Percentiles rank a stretch among this genome's conserved stretches.
Conservation (phyloP, 2,888 invertebrate genomes). For the Troides helena region DNA sequence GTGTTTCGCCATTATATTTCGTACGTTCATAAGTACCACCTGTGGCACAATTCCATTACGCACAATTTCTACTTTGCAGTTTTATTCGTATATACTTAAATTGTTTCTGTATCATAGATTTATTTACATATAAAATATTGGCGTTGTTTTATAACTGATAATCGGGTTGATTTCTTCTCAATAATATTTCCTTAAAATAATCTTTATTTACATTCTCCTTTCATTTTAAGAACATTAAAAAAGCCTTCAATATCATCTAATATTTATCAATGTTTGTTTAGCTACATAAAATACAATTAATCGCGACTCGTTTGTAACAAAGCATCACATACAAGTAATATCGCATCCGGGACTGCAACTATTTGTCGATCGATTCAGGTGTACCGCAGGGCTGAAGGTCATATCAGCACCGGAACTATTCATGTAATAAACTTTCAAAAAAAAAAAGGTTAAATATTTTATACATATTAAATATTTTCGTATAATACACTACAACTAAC, state of each 20-base stretch:
- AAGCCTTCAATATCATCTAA: not conserved
- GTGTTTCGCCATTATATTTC: slow-evolving; percentile 22
- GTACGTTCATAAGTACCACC: slow-evolving; percentile 19
- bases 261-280: not conserved
- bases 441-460: no score
- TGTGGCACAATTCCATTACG: slow-evolving; percentile 23
- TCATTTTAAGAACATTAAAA: not conserved
- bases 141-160: not conserved
- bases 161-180: not conserved
- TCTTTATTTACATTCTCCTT: not conserved
- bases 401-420: not conserved
- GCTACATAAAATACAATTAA: not conserved
- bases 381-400: slow-evolving; percentile 2
- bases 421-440: not conserved
- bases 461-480: not conserved
- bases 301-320: not conserved
- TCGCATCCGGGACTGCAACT: not conserved
- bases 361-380: slow-evolving; percentile 2
- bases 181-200: not conserved
- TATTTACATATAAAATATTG: no score
- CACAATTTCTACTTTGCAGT: slow-evolving; percentile 20
- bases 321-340: not conserved
- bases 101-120: no score
- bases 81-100: not conserved
- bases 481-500: no score